Base-by-base conservation (phyloP, 64 coral and sea anemone species). In the Porites lutea region DNA sequence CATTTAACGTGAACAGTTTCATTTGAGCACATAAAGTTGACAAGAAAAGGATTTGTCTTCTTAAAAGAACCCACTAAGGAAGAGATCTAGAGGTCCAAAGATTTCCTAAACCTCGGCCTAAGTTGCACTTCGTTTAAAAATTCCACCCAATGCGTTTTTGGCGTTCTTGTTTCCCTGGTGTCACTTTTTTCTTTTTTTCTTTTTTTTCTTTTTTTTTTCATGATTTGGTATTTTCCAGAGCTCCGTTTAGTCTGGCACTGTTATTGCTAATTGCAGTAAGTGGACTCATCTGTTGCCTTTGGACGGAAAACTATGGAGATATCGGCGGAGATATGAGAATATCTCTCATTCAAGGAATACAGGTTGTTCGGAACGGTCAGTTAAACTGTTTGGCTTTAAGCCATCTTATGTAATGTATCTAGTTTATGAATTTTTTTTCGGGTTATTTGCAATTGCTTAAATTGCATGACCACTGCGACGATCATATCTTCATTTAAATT, bases 261-360 rank as follows among this genome's bases (percentile, higher is more conserved):
- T 55, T 93, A 51, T 50, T 95, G 3, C 49, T 98, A 68, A 57
- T 91, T 48, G 5, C 90, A 9, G 88, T 88, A 63, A 90, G 90
- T 91, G 87, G 82, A 18, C 62, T 88, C 13, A 92, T 98, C 67
- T 96, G 79, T 49, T 83, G 78, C 22, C 88, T 61, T 13, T 98
- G 97, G 97, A 96, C 91, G 77, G 97, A 98, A 87, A 98, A 98
- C 46, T 98, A 96, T 91, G 97, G 97, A 43, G 83, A 96, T 86
- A 74, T 85, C 8, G 59, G 69, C 16, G 91, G 82, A 22, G 89
- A 95, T 73, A 4, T 50, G 37, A 65, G 6, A 65, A n/a, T 67
- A 48, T 96, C n/a, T 46, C 69, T 27, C 87, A 82, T 52, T 98
- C 91, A 88, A 48, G 97, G 94, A 57, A 62, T 96, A 43, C 74